Conservation (phyloP, 2,888 invertebrate genomes). For the Crossocerus cetratus region DNA sequence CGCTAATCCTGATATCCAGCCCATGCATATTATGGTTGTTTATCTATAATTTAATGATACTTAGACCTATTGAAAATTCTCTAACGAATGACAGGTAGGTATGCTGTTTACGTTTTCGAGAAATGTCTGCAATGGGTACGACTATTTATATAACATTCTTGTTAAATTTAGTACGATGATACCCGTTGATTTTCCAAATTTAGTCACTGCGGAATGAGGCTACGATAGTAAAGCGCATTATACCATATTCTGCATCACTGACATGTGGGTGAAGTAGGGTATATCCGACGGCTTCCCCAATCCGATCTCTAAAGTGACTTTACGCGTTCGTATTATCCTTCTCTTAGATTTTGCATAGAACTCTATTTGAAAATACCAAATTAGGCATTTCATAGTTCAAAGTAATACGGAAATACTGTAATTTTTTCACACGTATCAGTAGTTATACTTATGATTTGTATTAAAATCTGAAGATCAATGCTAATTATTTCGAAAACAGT, state of each 20-base stretch:
- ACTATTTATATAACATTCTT: slow-evolving; percentile 67
- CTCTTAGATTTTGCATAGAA: background rate
- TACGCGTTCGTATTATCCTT: background rate
- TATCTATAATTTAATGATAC: background rate
- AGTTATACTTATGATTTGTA: too few species aligned
- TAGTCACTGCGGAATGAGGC: slow-evolving; percentile 29
- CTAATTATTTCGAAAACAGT: too few species aligned
- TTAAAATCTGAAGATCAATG: too few species aligned
- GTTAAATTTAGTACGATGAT: slow-evolving; percentile 62
- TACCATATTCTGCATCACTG: background rate
- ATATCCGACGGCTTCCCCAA: too few species aligned
- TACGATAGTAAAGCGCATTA: slow-evolving; percentile 27
- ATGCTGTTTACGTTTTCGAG: slow-evolving; percentile 62
- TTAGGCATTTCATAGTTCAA: too few species aligned
- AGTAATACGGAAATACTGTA: too few species aligned
- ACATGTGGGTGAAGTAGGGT: too few species aligned
- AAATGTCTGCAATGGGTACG: slow-evolving; percentile 63
- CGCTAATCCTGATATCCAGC: background rate
- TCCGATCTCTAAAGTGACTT: too few species aligned
- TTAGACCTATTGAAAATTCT: slow-evolving; percentile 33
- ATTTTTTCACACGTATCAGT: too few species aligned
- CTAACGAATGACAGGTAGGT: slow-evolving; percentile 38
- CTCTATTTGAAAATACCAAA: too few species aligned
- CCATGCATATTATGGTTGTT: slow-evolving; percentile 2
- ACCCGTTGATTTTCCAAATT: slow-evolving; percentile 32